phyloP scores from a whole-genome alignment of 2,888 invertebrate species.

The Rugalucina vietnamica region DNA sequence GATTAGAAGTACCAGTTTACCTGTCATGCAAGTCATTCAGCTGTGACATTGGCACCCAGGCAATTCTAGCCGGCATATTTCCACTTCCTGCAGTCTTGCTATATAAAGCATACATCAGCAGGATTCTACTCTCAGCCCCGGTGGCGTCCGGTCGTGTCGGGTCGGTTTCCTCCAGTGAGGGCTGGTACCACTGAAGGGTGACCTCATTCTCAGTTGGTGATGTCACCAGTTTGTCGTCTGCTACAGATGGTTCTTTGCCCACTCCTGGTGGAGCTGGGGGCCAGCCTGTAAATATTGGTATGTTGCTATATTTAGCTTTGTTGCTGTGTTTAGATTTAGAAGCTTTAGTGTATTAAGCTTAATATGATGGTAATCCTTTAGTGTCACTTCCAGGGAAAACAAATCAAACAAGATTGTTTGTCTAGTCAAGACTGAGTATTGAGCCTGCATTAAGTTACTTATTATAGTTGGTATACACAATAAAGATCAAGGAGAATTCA shows the following conservation, averaged over 20 bases:
- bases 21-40: conserved; percentile 79
- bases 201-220: conserved; percentile 75
- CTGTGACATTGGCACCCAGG: conserved; percentile 76
- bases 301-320: too few species aligned
- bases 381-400: too few species aligned
- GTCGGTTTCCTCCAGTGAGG: conserved; percentile 74
- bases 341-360: too few species aligned
- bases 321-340: too few species aligned
- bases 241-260: conserved; percentile 56
- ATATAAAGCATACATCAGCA: conserved; percentile 74
- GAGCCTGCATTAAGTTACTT: too few species aligned
- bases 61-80: conserved; percentile 57
- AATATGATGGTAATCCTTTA: too few species aligned
- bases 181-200: conserved; percentile 80
- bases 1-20: too few species aligned
- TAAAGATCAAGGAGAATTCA: too few species aligned
- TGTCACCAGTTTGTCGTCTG: conserved; percentile 68
- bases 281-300: conserved; percentile 46
- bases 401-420: too few species aligned
- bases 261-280: conserved; percentile 70
- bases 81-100: conserved; percentile 62
- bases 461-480: too few species aligned
- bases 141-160: conserved; percentile 66
- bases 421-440: too few species aligned
- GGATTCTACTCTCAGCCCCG: conserved; percentile 66